Conservation (phyloP, 2,888 invertebrate species). For the Scelioninae gen. 2 region DNA sequence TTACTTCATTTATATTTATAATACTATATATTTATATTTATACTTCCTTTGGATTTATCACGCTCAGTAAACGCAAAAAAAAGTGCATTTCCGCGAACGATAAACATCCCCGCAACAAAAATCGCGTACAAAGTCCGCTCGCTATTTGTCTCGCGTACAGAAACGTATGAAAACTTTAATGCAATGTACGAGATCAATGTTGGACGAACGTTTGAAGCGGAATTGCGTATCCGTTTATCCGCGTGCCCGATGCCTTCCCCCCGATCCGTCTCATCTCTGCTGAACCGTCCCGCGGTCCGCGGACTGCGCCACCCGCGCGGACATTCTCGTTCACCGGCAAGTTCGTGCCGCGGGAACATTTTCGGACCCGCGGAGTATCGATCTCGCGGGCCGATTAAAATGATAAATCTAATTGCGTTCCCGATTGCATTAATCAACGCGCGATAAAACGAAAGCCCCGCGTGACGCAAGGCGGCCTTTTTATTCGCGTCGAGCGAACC, state of each 20-base stretch:
- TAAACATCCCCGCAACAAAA: slow-evolving; percentile 29
- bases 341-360: no score
- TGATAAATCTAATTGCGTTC: slow-evolving; percentile 54
- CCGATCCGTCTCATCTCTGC: no score
- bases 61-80: no score
- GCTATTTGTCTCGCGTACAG: slow-evolving; percentile 36
- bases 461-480: slow-evolving; percentile 22
- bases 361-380: slow-evolving; percentile 40
- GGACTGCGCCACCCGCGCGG: neutral
- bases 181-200: slow-evolving; percentile 46
- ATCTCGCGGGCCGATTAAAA: slow-evolving; percentile 49
- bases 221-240: slow-evolving; percentile 42
- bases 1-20: no score
- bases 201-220: slow-evolving; percentile 33
- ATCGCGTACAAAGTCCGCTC: slow-evolving; percentile 28
- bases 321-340: no score
- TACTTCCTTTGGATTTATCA: no score
- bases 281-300: no score
- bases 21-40: no score
- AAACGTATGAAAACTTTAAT: slow-evolving; percentile 39
- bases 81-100: no score
- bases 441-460: slow-evolving; percentile 37
- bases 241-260: no score
- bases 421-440: slow-evolving; percentile 43
- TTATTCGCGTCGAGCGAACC: neutral